Percentiles rank a stretch among this genome's conserved stretches.
Conservation (phyloP, 1,140 invertebrate genomes). For the Sinonovacula constricta region DNA sequence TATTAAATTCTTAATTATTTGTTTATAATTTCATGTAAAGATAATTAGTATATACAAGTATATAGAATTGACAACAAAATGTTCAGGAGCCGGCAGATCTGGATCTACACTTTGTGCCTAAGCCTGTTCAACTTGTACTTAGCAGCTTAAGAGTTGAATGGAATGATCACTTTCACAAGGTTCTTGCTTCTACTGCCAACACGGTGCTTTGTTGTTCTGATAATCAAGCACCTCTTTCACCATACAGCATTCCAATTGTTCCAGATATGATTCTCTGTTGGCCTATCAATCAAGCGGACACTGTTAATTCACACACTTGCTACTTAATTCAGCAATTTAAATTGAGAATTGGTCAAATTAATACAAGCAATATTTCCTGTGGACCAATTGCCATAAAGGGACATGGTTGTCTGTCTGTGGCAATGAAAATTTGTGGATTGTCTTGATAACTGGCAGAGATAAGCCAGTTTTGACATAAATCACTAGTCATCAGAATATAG, state of each 20-base stretch:
- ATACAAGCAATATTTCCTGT: too few species aligned
- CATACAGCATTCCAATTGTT: background rate
- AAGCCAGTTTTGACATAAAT: constrained; percentile 12
- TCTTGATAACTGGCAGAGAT: constrained; percentile 22
- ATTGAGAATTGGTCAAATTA: too few species aligned
- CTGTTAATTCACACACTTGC: background rate
- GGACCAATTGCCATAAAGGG: too few species aligned
- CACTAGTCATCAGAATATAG: background rate
- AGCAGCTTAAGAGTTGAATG: background rate
- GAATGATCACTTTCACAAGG: background rate
- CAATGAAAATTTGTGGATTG: too few species aligned
- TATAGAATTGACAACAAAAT: too few species aligned
- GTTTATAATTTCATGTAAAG: too few species aligned
- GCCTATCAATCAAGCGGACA: background rate
- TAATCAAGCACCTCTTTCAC: background rate
- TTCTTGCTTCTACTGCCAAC: background rate
- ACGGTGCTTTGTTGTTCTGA: background rate
- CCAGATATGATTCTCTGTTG: background rate
- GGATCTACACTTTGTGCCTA: too few species aligned
- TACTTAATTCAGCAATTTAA: background rate
- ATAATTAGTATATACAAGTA: too few species aligned
- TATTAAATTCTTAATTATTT: too few species aligned
- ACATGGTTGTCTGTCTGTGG: too few species aligned
- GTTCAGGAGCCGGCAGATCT: too few species aligned
- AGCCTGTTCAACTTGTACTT: background rate